phyloP scores from a whole-genome alignment of 2,888 invertebrate species.

The Liposcelis brunnea region DNA sequence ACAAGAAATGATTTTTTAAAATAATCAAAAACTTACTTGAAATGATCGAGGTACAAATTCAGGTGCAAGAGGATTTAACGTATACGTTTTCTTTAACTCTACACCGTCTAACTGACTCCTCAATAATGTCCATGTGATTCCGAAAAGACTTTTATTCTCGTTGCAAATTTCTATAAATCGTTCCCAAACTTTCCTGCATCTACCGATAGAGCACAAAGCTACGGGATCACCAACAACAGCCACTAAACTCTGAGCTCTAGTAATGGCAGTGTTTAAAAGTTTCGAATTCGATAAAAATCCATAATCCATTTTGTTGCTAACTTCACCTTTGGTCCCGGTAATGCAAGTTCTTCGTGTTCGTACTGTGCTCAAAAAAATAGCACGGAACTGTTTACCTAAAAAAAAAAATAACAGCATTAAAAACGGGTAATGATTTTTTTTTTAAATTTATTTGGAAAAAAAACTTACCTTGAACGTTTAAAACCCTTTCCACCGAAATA shows the following conservation, averaged over 20 bases:
- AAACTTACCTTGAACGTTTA: conserved; percentile 56
- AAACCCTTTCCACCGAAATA: conserved; percentile 63
- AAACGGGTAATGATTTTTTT: neutral
- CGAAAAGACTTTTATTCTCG: conserved; percentile 49
- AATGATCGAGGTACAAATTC: conserved; percentile 54
- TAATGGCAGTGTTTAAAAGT: conserved; percentile 67
- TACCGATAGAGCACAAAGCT: conserved; percentile 60
- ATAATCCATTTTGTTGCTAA: conserved; percentile 42
- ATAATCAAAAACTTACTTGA: conserved; percentile 18
- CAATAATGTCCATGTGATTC: conserved; percentile 50
- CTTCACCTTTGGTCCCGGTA: conserved; percentile 26
- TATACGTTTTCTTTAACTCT: conserved; percentile 55
- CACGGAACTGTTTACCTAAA: conserved; percentile 62
- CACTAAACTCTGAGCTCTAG: conserved; percentile 62
- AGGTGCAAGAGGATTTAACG: conserved; percentile 64
- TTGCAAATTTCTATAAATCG: conserved; percentile 54
- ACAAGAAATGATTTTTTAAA: neutral
- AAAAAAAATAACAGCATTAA: conserved; percentile 13
- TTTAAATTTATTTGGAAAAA: conserved; percentile 2
- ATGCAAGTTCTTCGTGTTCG: conserved; percentile 55
- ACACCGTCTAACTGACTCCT: conserved; percentile 52
- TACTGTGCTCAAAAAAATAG: conserved; percentile 62
- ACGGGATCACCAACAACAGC: conserved; percentile 74
- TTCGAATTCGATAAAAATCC: conserved; percentile 70
- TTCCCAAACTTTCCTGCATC: conserved; percentile 68